phyloP scores from a whole-genome alignment of 2,113 vertebrate genomes.

The Odocoileus hemionus region DNA sequence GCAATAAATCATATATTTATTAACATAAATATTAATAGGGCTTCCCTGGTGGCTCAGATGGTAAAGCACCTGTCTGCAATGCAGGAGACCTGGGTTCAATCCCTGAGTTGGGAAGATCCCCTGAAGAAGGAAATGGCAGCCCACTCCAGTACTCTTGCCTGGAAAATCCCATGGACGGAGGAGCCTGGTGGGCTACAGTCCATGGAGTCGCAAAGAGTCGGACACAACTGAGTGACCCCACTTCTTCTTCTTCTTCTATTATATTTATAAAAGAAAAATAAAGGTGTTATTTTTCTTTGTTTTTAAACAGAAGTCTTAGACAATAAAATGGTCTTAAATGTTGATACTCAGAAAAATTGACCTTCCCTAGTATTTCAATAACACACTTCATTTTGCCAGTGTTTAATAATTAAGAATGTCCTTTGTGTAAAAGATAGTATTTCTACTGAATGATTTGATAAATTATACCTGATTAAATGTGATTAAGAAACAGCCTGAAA shows the following conservation, averaged over 20 bases:
- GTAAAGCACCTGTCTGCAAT: neutral
- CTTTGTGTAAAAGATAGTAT: neutral
- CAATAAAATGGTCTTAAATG: neutral
- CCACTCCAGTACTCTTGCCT: neutral
- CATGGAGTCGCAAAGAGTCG: neutral
- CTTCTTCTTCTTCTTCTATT: neutral
- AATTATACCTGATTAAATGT: slow-evolving; percentile 25
- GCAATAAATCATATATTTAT: neutral
- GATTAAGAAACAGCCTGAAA: slow-evolving; percentile 29
- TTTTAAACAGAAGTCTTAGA: slow-evolving; percentile 7
- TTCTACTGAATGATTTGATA: slow-evolving; percentile 35
- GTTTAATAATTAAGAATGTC: slow-evolving; percentile 15
- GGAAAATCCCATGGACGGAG: neutral
- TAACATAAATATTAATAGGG: neutral
- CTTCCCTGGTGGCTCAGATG: neutral
- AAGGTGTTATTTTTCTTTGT: neutral
- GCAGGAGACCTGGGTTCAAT: neutral
- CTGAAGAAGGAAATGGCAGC: neutral
- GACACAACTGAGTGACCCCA: rapidly evolving
- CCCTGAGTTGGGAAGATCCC: neutral
- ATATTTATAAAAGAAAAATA: neutral
- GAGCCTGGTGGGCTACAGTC: neutral
- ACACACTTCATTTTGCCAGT: slow-evolving; percentile 22
- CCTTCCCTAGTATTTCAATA: slow-evolving; percentile 14
- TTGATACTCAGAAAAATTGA: neutral